Evolutionary conservation across 1,140 invertebrate genomes (phyloP), one percentile per base, ranked within the genome.

Genomic region (Aphis craccivora): DNA sequence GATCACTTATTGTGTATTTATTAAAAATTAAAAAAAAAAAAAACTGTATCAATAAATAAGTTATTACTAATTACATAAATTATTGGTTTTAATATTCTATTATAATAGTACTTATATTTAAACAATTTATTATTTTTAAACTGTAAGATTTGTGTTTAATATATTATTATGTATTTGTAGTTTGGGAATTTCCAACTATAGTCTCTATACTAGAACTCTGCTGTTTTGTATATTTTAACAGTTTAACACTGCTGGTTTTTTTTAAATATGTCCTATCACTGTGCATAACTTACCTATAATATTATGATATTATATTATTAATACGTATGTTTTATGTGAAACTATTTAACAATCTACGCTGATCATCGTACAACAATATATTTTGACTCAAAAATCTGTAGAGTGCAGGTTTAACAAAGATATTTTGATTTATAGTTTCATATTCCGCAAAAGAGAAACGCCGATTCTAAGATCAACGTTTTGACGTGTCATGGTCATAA

Each of bases 361-460:
- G 60, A 76, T 76, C 30, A 76, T 76, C n/a, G 60, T 76, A n/a
- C n/a, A 76, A 76, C 60, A 76, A 76, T 76, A 76, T 76, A 76
- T 76, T 18, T 76, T 76, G 60, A n/a, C 60, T 76, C n/a, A 76
- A 76, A 67, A 76, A 76, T 76, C 60, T n/a, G n/a, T n/a, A n/a
- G 60, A 76, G 11, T n/a, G 14, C n/a, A 18, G 60, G 30, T n/a
- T 76, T 5, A 87, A 30, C 25, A n/a, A 30, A 87, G 22, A n/a
- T 48, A 87, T 45, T 87, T 37, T 30, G 40, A 87, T 48, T 87
- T 87, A 45, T 45, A 45, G 23, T 87, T 45, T 45, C 43, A n/a
- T 87, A 45, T 88, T 48, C 2, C 30, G n/a, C n/a, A 8, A 51
- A 88, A 88, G 45, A 88, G 86, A 88, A 88, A 88, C 45, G 86